Evolutionary conservation across 2,113 vertebrate species (phyloP).

Genomic region (Indicator maculatus): DNA sequence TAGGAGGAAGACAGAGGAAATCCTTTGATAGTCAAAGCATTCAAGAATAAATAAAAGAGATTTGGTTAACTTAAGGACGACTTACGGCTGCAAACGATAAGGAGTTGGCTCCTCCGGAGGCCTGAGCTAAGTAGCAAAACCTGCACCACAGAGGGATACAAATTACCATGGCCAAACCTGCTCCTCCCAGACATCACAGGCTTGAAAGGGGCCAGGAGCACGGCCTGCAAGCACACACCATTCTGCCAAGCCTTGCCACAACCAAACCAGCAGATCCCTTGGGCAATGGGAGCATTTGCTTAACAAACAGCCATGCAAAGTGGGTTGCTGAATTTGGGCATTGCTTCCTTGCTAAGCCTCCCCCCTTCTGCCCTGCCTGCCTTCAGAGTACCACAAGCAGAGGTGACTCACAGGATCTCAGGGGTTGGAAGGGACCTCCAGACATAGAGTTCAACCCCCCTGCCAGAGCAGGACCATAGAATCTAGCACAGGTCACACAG

Average conservation of each 20-base stretch:
- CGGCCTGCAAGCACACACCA: neutral
- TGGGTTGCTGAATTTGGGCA: neutral
- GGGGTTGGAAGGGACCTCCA: too few species aligned
- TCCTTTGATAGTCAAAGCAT: neutral
- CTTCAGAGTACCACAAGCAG: neutral
- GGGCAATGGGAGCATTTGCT: constrained; percentile 13
- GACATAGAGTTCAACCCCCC: too few species aligned
- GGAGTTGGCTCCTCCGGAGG: neutral
- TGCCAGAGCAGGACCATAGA: too few species aligned
- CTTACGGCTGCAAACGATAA: neutral
- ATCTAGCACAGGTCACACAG: too few species aligned
- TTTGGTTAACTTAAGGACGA: neutral
- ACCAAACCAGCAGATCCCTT: neutral
- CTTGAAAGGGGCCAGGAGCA: neutral
- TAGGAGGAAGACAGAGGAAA: neutral
- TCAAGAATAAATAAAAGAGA: neutral
- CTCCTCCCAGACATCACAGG: neutral
- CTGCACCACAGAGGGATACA: neutral
- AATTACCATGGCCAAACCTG: neutral
- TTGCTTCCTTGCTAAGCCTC: neutral
- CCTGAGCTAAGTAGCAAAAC: neutral
- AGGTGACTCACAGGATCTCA: neutral
- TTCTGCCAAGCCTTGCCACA: neutral
- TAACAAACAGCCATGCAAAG: constrained; percentile 19
- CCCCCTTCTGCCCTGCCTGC: neutral